A percentile compares a stretch with the other conserved stretches of the same genome.
phyloP scores from a whole-genome alignment of 2,797 vertebrate species.

The Acanthurus lineatus region DNA sequence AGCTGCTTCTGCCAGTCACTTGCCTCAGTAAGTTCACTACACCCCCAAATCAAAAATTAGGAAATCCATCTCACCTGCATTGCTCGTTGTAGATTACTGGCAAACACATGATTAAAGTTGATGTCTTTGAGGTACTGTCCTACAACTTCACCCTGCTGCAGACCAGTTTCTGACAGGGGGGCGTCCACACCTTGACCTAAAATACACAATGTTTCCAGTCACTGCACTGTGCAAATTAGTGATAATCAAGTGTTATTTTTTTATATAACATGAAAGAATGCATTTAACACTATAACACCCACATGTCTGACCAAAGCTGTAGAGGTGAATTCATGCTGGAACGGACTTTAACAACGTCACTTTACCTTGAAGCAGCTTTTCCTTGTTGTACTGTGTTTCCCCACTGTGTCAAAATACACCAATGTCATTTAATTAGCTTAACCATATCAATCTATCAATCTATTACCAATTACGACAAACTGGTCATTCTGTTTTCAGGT shows the following conservation, averaged over 20 bases:
- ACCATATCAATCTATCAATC: neutral
- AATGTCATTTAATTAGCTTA: neutral
- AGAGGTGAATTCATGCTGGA: neutral
- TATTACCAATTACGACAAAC: neutral
- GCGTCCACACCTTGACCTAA: slow-evolving; percentile 79
- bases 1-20: neutral
- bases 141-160: slow-evolving; percentile 89
- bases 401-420: slow-evolving; percentile 85
- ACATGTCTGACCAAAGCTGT: neutral
- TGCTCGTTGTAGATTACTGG: slow-evolving; percentile 93
- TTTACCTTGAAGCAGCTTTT: slow-evolving; percentile 95
- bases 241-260: neutral
- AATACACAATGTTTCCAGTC: neutral
- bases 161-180: slow-evolving; percentile 81
- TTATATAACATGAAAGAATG: neutral
- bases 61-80: slow-evolving; percentile 85
- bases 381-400: slow-evolving; percentile 95
- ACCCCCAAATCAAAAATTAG: neutral
- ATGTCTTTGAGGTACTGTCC: slow-evolving; percentile 89
- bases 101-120: slow-evolving; percentile 89
- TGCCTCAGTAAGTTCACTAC: neutral
- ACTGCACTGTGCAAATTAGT: neutral
- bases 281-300: neutral
- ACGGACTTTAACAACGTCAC: neutral
- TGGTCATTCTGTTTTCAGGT: fast-evolving